Evolutionary conservation across 2,797 vertebrate species (phyloP), one percentile per base, ranked within the genome.

Genomic region (Gymnodraco acuticeps): DNA sequence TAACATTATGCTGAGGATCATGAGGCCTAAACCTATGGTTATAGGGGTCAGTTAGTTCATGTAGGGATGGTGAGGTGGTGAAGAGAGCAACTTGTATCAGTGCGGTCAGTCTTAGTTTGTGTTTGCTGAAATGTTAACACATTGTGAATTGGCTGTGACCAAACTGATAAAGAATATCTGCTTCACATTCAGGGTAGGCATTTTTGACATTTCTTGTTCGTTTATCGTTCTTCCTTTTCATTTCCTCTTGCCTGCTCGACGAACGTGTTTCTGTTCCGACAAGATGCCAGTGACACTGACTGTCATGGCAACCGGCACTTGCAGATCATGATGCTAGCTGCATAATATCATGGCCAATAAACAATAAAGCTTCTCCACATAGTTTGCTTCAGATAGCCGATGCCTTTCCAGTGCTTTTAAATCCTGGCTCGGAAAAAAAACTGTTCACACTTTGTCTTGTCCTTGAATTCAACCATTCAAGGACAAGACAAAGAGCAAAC

Each of bases 251-350:
- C 20, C 52, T 27, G 23, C 58, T 53, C 51, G 0, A 19, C 19
- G 52, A 52, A 43, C 50, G 51, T 45, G 67, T 54, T 45, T 38
- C 48, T 74, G 46, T 20, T 64, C 46, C 51, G 19, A 17, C 0
- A 0, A 20, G 42, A 63, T 71, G 64, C 42, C 50, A 61, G 38
- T 75, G 78, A 76, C 81, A 87, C 61, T 75, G 89, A 87, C 61
- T 75, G 89, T 80, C 89, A 90, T 89, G 87, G 87, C 84, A 91
- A 91, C 90, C 60, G 51, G 60, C 66, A 75, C 64, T 73, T 70
- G 46, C 59, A 66, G 74, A 52, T 66, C 54, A 64, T 23, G 38
- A 59, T 48, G 48, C 14, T 47, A 16, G 70, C 20, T 51, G 17
- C 55, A 63, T 12, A 31, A 13, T 48, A 48, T 5, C 56, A 41